phyloP scores from a whole-genome alignment of 2,888 invertebrate genomes.

The Pseudanteris insignis region DNA sequence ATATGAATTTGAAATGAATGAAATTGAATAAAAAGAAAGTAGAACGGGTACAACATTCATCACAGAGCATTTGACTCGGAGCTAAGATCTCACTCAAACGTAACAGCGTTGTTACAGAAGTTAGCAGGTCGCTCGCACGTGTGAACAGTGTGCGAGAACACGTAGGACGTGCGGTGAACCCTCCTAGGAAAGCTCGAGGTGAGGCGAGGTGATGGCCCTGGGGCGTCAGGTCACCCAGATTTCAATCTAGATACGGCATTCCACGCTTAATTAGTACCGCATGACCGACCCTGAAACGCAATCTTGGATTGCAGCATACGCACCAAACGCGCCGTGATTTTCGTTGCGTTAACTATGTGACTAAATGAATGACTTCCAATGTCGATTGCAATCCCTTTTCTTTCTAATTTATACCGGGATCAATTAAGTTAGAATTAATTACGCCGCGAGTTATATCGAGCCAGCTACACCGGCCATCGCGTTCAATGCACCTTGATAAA shows the following conservation, averaged over 20 bases:
- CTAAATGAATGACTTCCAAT: no score
- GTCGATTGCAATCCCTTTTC: slow-evolving; percentile 41
- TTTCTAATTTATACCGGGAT: slow-evolving; percentile 41
- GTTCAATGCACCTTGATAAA: slow-evolving; percentile 27
- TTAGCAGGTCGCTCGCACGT: slow-evolving; percentile 10
- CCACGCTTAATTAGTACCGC: slow-evolving; percentile 65
- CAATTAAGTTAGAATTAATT: slow-evolving; percentile 44
- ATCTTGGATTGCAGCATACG: slow-evolving; percentile 49
- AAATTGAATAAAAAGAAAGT: no score
- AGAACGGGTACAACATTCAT: no score
- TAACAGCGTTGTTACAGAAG: slow-evolving; percentile 6
- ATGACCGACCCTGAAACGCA: slow-evolving; percentile 60
- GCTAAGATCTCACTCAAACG: no score
- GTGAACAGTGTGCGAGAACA: slow-evolving; percentile 31
- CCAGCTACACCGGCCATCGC: slow-evolving; percentile 12
- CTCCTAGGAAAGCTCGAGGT: slow-evolving; percentile 49
- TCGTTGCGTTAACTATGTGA: slow-evolving; percentile 34
- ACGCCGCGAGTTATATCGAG: slow-evolving; percentile 28
- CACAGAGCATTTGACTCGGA: no score
- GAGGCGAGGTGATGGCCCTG: slow-evolving; percentile 61
- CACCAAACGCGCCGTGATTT: slow-evolving; percentile 33
- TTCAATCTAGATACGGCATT: slow-evolving; percentile 67
- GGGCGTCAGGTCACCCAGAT: slow-evolving; percentile 66
- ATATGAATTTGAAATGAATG: no score
- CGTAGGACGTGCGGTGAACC: slow-evolving; percentile 48